Conservation (phyloP, 2,888 invertebrate genomes). For the Lordiphosa andalusiaca region DNA sequence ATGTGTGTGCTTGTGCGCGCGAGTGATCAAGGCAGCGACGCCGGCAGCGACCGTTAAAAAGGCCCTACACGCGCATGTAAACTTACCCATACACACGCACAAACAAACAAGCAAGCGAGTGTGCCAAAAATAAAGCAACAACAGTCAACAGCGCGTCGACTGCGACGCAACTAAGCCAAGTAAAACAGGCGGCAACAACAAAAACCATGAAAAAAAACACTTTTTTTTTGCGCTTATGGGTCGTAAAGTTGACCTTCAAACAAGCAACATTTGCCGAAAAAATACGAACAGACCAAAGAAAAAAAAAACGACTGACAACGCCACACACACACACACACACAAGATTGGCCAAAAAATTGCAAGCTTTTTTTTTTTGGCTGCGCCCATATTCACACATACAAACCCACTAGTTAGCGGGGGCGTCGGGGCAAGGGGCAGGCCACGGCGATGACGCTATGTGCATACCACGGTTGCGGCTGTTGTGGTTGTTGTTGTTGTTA, state of each 20-base stretch:
- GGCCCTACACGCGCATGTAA: conserved; percentile 73
- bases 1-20: conserved; percentile 27
- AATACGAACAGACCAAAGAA: conserved; percentile 54
- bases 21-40: conserved; percentile 60
- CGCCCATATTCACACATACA: conserved; percentile 42
- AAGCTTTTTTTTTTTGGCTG: conserved; percentile 62
- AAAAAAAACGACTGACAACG: conserved; percentile 38
- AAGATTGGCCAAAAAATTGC: conserved; percentile 73
- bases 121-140: conserved; percentile 73
- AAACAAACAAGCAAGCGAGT: conserved; percentile 49
- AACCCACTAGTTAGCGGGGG: background rate
- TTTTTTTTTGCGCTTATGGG: conserved; percentile 76
- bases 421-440: conserved; percentile 17
- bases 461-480: conserved; percentile 33
- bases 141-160: conserved; percentile 37
- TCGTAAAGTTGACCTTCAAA: conserved; percentile 81
- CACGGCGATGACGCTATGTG: conserved; percentile 62
- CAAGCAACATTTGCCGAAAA: conserved; percentile 75
- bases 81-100: conserved; percentile 54
- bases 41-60: conserved; percentile 62
- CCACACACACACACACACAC: conserved; percentile 20
- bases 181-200: conserved; percentile 62
- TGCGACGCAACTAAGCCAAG: conserved; percentile 73
- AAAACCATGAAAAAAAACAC: conserved; percentile 33
- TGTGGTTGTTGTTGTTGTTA: conserved; percentile 39